phyloP scores from a whole-genome alignment of 2,113 vertebrate genomes.

The Pangasianodon hypophthalmus region DNA sequence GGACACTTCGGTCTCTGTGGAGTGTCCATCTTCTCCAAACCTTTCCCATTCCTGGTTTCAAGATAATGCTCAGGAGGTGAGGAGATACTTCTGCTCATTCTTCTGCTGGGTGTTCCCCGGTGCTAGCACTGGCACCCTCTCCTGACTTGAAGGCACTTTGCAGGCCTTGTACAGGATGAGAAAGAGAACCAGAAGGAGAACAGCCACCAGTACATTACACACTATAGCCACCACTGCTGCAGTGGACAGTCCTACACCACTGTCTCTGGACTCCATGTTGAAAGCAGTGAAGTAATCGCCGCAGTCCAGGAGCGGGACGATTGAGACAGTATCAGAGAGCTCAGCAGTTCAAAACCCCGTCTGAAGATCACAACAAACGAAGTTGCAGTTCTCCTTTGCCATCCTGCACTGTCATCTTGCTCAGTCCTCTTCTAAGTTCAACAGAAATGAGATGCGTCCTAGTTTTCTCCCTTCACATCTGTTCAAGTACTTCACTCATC shows the following conservation, averaged over 20 bases:
- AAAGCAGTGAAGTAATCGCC: conserved; percentile 4
- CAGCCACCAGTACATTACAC: conserved; percentile 72
- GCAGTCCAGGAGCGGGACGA: conserved; percentile 8
- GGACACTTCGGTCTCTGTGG: not conserved
- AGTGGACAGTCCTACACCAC: conserved; percentile 64
- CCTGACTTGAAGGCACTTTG: conserved; percentile 76
- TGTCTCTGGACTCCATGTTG: conserved; percentile 65
- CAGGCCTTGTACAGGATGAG: conserved; percentile 76
- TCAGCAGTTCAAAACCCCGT: conserved; percentile 28
- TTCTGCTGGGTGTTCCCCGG: conserved; percentile 59
- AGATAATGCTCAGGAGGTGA: conserved; percentile 68
- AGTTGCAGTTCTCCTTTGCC: not conserved
- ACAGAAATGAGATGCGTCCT: conserved; percentile 18
- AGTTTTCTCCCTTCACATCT: conserved; percentile 36
- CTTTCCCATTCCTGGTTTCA: not conserved
- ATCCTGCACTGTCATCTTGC: not conserved
- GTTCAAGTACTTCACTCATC: not conserved
- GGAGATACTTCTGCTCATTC: conserved; percentile 73
- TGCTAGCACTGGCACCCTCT: conserved; percentile 70
- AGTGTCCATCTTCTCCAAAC: conserved; percentile 1
- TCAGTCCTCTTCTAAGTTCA: conserved; percentile 10
- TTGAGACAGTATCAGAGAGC: not conserved
- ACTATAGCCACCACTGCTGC: conserved; percentile 77
- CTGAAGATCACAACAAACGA: conserved; percentile 6
- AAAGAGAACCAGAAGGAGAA: conserved; percentile 75